A percentile compares a stretch with the other conserved stretches of the same genome.
Conservation (phyloP, 2,113 vertebrate genomes). For the Rostratula benghalensis region DNA sequence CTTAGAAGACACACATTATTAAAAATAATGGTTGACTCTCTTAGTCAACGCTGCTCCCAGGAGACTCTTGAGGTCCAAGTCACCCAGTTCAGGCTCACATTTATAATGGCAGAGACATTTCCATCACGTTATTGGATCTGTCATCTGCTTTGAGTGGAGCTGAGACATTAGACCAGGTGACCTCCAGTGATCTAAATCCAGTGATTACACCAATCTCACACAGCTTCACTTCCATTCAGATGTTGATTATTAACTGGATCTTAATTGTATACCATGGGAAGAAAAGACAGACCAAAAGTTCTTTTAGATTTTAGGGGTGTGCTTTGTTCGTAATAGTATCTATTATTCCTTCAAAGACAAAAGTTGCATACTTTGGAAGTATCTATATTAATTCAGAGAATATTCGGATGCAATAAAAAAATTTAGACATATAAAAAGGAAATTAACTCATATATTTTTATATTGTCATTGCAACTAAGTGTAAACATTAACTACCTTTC, state of each 20-base stretch:
- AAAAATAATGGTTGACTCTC: not conserved
- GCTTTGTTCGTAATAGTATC: not conserved
- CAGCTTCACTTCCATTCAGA: not conserved
- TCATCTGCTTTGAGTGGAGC: not conserved
- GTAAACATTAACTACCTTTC: not conserved
- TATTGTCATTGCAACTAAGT: not conserved
- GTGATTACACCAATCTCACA: not conserved
- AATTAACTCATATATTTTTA: not conserved
- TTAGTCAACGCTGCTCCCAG: not conserved
- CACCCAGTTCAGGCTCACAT: not conserved
- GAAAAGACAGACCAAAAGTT: not conserved
- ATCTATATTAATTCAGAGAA: not conserved
- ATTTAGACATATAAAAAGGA: not conserved
- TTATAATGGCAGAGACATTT: not conserved
- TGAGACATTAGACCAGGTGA: not conserved
- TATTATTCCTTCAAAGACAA: not conserved
- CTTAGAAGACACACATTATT: not conserved
- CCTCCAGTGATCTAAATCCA: not conserved
- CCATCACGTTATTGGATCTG: not conserved
- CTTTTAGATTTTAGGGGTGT: not conserved
- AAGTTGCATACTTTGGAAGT: not conserved
- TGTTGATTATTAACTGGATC: not conserved
- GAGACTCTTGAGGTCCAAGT: not conserved
- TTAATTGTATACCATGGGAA: not conserved
- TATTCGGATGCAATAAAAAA: not conserved